Percentiles rank a stretch among this genome's conserved stretches.
These are phyloP conservation scores for Plebejus melissa DNA, from an alignment of 2,888 invertebrate genomes.

Conservation along the genomic window DNA sequence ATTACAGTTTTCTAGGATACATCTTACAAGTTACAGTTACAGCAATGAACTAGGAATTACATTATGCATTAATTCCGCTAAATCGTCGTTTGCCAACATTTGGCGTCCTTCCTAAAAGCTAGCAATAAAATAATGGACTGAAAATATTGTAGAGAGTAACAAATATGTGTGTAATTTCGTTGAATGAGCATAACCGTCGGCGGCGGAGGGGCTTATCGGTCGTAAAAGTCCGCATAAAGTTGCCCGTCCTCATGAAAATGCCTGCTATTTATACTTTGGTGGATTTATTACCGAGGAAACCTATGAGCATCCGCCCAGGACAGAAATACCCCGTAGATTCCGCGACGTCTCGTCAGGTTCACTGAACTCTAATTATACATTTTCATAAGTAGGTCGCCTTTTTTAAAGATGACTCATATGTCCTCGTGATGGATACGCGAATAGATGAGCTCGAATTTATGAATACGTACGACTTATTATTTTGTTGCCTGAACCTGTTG, in stretches of 20 bases:
- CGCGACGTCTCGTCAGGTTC: slow-evolving; percentile 73
- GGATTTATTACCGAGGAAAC: slow-evolving; percentile 66
- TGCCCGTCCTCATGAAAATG: slow-evolving; percentile 51
- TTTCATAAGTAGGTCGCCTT: slow-evolving; percentile 17
- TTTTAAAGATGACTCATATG: neutral
- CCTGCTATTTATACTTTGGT: slow-evolving; percentile 63
- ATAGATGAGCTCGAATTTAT: slow-evolving; percentile 2
- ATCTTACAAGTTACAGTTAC: neutral
- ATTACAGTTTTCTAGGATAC: neutral
- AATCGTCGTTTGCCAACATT: neutral
- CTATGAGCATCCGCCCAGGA: slow-evolving; percentile 62
- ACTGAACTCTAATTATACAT: slow-evolving; percentile 50
- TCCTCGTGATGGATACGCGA: neutral
- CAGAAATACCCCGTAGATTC: slow-evolving; percentile 75
- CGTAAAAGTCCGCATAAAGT: slow-evolving; percentile 57
- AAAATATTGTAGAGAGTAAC: slow-evolving; percentile 1
- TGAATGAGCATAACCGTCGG: slow-evolving; percentile 10
- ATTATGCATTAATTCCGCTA: neutral
- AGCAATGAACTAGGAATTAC: neutral
- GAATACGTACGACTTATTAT: neutral
- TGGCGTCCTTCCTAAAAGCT: neutral
- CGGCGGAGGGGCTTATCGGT: slow-evolving; percentile 57
- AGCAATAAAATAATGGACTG: slow-evolving; percentile 3
- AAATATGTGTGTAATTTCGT: slow-evolving; percentile 22
- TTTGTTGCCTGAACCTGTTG: neutral